phyloP scores from a whole-genome alignment of 2,113 vertebrate genomes.

The Prionailurus viverrinus region DNA sequence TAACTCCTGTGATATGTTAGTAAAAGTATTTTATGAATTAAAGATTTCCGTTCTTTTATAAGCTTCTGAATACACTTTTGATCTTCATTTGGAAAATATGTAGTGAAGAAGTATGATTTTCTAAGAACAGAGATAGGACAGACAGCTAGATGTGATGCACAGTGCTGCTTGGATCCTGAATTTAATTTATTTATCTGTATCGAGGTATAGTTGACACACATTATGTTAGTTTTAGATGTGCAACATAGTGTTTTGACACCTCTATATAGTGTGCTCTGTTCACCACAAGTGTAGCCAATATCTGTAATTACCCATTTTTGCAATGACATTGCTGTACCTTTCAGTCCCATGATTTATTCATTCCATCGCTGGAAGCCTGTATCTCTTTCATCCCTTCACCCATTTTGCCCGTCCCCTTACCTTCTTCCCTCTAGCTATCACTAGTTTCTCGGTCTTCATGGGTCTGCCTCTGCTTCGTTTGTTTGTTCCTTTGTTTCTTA shows the following conservation, averaged over 20 bases:
- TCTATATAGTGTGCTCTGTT: not conserved
- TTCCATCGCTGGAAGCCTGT: not conserved
- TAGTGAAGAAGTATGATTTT: not conserved
- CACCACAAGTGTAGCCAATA: not conserved
- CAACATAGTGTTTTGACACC: not conserved
- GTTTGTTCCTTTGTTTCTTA: not conserved
- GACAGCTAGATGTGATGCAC: not conserved
- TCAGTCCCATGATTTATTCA: not conserved
- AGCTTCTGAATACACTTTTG: not conserved
- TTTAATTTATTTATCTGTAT: not conserved
- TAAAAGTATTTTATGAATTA: not conserved
- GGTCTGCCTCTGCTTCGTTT: not conserved
- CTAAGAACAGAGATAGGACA: not conserved
- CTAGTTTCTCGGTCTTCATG: not conserved
- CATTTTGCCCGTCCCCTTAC: not conserved
- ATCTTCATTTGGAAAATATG: conserved; percentile 38
- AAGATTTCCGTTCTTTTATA: not conserved
- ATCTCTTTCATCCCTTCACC: not conserved
- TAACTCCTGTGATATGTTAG: not conserved
- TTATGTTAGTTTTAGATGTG: not conserved
- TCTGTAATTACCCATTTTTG: not conserved
- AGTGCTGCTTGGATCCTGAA: not conserved
- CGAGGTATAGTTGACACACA: not conserved
- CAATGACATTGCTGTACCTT: not conserved
- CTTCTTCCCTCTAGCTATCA: not conserved